Conservation (phyloP, 1,140 invertebrate species). For the Cardiocondyla obscurior region DNA sequence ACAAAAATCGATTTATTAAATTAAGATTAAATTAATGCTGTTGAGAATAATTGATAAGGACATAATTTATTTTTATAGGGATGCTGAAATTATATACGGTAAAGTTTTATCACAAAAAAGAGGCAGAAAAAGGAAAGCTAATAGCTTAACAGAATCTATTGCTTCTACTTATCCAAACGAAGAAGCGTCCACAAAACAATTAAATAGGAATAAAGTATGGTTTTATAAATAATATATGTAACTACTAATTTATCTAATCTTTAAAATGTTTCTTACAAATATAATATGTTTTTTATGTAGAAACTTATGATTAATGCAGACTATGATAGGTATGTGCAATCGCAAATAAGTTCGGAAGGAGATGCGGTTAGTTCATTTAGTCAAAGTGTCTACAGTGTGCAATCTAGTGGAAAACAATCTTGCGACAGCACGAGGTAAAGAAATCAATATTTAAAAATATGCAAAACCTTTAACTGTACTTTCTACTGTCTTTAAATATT, state of each 20-base stretch:
- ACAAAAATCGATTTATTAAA: background rate
- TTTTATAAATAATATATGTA: background rate
- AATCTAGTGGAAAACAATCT: constrained; percentile 67
- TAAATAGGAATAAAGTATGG: constrained; percentile 74
- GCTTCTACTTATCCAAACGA: constrained; percentile 62
- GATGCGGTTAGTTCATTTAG: constrained; percentile 71
- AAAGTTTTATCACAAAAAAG: constrained; percentile 74
- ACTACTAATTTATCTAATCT: background rate
- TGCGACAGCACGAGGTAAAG: constrained; percentile 53
- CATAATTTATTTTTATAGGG: constrained; percentile 74
- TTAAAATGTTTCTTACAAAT: background rate
- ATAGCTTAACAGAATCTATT: constrained; percentile 63
- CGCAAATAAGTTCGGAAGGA: constrained; percentile 75
- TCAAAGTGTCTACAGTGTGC: constrained; percentile 78
- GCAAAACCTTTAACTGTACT: background rate
- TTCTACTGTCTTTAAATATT: background rate
- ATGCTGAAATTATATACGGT: constrained; percentile 85
- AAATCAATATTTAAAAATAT: background rate
- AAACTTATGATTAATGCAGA: constrained; percentile 72
- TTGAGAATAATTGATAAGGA: background rate
- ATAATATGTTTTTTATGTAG: constrained; percentile 14
- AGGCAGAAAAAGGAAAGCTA: constrained; percentile 61
- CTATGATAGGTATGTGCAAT: constrained; percentile 77
- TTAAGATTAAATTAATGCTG: background rate
- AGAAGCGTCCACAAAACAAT: constrained; percentile 69